Conservation (phyloP, 2,113 vertebrate species). For the Rhea pennata region DNA sequence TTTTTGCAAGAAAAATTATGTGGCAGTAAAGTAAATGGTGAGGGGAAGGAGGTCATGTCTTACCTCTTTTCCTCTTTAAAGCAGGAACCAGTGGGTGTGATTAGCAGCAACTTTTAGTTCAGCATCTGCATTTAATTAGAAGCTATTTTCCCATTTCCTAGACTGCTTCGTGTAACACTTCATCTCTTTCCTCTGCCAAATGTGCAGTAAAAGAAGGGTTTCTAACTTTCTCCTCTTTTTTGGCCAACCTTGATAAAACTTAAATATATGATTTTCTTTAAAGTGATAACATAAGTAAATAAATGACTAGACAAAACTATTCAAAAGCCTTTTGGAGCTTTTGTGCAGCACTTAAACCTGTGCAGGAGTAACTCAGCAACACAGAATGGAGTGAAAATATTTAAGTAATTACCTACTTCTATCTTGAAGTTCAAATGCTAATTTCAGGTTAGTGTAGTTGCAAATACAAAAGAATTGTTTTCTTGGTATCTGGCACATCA, state of each 20-base stretch:
- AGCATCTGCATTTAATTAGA: conserved; percentile 76
- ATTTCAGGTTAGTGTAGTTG: background rate
- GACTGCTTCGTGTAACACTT: conserved; percentile 61
- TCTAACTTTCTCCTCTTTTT: conserved; percentile 7
- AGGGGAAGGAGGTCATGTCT: conserved; percentile 8
- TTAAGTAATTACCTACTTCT: background rate
- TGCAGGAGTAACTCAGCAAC: background rate
- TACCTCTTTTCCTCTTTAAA: conserved; percentile 42
- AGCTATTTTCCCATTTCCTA: conserved; percentile 71
- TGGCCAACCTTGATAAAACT: conserved; percentile 20
- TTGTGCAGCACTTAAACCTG: background rate
- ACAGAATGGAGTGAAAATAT: background rate
- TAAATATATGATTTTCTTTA: conserved; percentile 55
- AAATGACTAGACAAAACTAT: background rate
- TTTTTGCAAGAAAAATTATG: conserved; percentile 16
- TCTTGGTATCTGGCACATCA: background rate
- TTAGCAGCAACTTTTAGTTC: conserved; percentile 64
- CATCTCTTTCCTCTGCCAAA: conserved; percentile 45
- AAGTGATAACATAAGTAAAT: background rate
- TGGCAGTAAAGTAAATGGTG: background rate
- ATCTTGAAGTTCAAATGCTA: background rate
- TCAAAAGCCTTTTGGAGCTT: background rate
- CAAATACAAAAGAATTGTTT: background rate
- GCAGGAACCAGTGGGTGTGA: conserved; percentile 45
- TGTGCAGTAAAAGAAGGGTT: conserved; percentile 38